Evolutionary conservation across 1,140 invertebrate species (phyloP).

Genomic region (Drosophila subobscura): DNA sequence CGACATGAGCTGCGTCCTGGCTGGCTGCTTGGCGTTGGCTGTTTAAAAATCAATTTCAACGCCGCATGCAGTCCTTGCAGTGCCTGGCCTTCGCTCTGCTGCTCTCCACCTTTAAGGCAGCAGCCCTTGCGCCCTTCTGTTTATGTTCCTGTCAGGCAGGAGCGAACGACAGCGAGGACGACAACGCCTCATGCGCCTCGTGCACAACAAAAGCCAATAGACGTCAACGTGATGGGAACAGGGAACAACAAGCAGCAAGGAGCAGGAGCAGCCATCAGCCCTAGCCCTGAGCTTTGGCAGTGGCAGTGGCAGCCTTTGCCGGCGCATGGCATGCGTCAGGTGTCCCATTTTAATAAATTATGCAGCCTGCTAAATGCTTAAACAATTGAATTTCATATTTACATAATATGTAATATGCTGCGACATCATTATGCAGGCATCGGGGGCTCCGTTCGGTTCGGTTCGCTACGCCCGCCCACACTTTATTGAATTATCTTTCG

Average conservation of each 20-base stretch:
- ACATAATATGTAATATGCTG: slow-evolving; percentile 82
- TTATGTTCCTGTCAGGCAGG: slow-evolving; percentile 71
- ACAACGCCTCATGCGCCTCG: slow-evolving; percentile 37
- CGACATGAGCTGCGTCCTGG: slow-evolving; percentile 56
- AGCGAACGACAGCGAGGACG: slow-evolving; percentile 33
- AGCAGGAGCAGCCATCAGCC: slow-evolving; percentile 3
- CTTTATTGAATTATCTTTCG: slow-evolving; percentile 75
- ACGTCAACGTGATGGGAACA: slow-evolving; percentile 60
- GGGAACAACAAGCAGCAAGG: slow-evolving; percentile 34
- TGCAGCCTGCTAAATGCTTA: slow-evolving; percentile 81
- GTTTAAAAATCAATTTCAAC: slow-evolving; percentile 79
- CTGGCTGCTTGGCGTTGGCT: slow-evolving; percentile 28
- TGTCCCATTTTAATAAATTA: slow-evolving; percentile 82
- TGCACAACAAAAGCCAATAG: slow-evolving; percentile 75
- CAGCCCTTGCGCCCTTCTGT: slow-evolving; percentile 45
- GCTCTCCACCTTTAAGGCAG: slow-evolving; percentile 21
- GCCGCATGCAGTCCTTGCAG: slow-evolving; percentile 52
- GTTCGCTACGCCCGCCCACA: slow-evolving; percentile 24
- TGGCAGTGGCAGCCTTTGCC: slow-evolving; percentile 39
- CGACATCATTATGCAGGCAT: slow-evolving; percentile 77
- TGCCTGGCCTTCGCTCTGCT: slow-evolving; percentile 8
- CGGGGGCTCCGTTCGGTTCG: slow-evolving; percentile 6
- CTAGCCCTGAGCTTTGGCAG: neutral
- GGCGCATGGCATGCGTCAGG: slow-evolving; percentile 67
- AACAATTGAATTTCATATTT: slow-evolving; percentile 82